Evolutionary conservation across 2,113 vertebrate species (phyloP).

Genomic region (Periophthalmus modestus): DNA sequence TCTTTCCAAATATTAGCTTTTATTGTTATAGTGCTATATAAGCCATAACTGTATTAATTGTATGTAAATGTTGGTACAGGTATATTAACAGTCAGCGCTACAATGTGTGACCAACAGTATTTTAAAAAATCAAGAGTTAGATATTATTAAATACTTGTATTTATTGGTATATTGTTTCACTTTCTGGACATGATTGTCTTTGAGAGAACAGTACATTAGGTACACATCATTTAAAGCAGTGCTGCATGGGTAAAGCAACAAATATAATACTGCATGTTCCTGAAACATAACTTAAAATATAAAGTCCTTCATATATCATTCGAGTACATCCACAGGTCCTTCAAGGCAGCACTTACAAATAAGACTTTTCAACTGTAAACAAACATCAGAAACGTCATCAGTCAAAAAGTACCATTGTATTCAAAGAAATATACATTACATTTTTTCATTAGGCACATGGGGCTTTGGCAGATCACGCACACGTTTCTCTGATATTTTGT

Average conservation of each 20-base stretch:
- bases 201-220: constrained; percentile 24
- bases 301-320: constrained; percentile 48
- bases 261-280: constrained; percentile 61
- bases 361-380: constrained; percentile 40
- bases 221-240: constrained; percentile 36
- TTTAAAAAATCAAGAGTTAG: not conserved
- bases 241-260: constrained; percentile 29
- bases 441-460: constrained; percentile 45
- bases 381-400: constrained; percentile 16
- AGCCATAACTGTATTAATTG: no score
- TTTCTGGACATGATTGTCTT: constrained; percentile 56
- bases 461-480: constrained; percentile 47
- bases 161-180: constrained; percentile 38
- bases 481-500: not conserved
- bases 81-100: not conserved
- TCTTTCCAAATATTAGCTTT: no score
- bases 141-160: constrained; percentile 48
- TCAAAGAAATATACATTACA: constrained; percentile 28
- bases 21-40: no score
- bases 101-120: not conserved
- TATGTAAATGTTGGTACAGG: no score
- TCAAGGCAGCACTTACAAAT: constrained; percentile 21
- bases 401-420: constrained; percentile 51
- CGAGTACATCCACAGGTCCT: constrained; percentile 23
- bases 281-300: constrained; percentile 60